Conservation (phyloP, 2,888 invertebrate genomes). For the Drosophila melanosoma region DNA sequence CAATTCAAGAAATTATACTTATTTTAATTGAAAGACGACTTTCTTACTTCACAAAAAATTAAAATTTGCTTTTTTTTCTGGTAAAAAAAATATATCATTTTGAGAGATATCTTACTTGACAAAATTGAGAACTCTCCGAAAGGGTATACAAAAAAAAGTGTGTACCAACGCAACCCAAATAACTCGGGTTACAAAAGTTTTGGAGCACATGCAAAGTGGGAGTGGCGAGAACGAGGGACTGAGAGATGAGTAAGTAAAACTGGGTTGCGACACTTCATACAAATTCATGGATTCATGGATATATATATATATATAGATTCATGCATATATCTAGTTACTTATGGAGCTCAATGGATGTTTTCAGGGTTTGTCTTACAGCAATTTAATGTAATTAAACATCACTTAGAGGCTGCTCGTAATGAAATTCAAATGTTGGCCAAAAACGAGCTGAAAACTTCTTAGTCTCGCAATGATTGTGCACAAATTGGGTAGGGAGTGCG, state of each 20-base stretch:
- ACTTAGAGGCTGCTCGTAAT: slow-evolving; percentile 60
- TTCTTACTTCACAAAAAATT: background rate
- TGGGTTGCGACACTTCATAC: slow-evolving; percentile 65
- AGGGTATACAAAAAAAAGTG: background rate
- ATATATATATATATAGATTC: slow-evolving; percentile 24
- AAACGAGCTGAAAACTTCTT: slow-evolving; percentile 24
- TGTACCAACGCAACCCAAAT: slow-evolving; percentile 18
- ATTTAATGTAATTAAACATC: slow-evolving; percentile 70
- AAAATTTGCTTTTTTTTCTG: background rate
- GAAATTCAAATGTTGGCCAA: slow-evolving; percentile 66
- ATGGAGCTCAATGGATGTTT: slow-evolving; percentile 24
- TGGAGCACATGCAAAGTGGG: slow-evolving; percentile 6
- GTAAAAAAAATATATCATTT: background rate
- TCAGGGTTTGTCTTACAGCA: slow-evolving; percentile 39
- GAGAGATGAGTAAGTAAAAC: slow-evolving; percentile 48
- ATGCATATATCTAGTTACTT: background rate
- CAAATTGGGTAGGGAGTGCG: background rate
- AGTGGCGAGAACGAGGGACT: background rate
- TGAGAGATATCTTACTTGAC: background rate
- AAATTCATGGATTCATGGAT: slow-evolving; percentile 61
- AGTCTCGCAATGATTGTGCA: slow-evolving; percentile 14
- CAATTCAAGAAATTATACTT: background rate
- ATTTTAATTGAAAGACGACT: background rate
- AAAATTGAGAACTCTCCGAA: background rate
- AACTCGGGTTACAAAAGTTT: slow-evolving; percentile 52